Conservation (phyloP, 2,888 invertebrate species). For the Abrostola triplasia region DNA sequence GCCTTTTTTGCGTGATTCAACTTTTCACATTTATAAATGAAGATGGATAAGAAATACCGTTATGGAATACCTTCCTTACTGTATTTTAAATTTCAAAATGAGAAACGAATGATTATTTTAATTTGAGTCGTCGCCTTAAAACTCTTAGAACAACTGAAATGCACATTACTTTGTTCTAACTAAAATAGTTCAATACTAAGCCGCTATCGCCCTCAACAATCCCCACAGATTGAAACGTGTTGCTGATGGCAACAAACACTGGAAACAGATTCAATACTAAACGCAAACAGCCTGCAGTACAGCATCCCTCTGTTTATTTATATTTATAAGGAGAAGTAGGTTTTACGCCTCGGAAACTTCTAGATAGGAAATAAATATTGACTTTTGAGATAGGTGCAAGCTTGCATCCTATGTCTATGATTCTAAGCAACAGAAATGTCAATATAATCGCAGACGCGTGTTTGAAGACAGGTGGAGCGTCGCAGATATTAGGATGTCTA, state of each 20-base stretch:
- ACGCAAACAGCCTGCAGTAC: constrained; percentile 17
- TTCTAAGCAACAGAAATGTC: not conserved
- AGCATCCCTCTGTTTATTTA: constrained; percentile 12
- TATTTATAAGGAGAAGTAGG: constrained; percentile 18
- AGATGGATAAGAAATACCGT: too few relatives aligned
- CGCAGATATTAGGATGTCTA: too few relatives aligned
- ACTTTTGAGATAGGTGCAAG: constrained; percentile 15
- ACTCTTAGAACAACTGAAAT: too few relatives aligned
- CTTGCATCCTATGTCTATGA: not conserved
- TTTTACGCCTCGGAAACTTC: not conserved
- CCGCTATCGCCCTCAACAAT: constrained; percentile 14
- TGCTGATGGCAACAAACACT: constrained; percentile 20
- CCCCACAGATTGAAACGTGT: constrained; percentile 38
- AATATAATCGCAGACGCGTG: not conserved
- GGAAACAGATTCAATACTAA: constrained; percentile 27
- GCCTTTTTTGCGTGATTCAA: too few relatives aligned
- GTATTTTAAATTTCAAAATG: too few relatives aligned
- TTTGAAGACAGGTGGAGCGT: too few relatives aligned
- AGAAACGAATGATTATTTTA: too few relatives aligned
- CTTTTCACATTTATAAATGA: too few relatives aligned
- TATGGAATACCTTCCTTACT: too few relatives aligned
- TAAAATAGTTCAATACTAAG: too few relatives aligned
- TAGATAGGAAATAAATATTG: constrained; percentile 18
- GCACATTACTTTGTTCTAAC: too few relatives aligned
- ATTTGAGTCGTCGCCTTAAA: too few relatives aligned